Evolutionary conservation across 2,797 vertebrate species (phyloP).

Genomic region (Gastrophryne carolinensis): DNA sequence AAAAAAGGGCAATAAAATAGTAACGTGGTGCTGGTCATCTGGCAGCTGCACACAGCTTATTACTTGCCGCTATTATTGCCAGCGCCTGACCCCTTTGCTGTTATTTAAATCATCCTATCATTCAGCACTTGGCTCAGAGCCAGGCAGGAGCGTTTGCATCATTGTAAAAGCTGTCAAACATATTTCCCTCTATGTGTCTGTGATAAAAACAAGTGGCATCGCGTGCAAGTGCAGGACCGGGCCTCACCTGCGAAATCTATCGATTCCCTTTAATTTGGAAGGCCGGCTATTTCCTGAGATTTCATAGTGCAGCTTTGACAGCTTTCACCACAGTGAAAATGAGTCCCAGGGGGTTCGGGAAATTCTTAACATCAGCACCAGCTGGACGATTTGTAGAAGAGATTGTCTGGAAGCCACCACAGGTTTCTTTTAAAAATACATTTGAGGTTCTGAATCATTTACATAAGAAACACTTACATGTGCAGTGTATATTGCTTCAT

Average conservation of each 20-base stretch:
- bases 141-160: constrained; percentile 32
- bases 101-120: constrained; percentile 27
- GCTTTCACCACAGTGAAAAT: constrained; percentile 70
- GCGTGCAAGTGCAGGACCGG: constrained; percentile 21
- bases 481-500: too few species aligned
- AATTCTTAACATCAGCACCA: constrained; percentile 68
- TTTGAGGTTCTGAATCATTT: background rate
- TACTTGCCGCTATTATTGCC: background rate
- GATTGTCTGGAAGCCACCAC: constrained; percentile 6
- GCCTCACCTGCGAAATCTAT: constrained; percentile 72
- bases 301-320: constrained; percentile 70
- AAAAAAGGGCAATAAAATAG: background rate
- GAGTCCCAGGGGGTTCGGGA: constrained; percentile 69
- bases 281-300: constrained; percentile 76
- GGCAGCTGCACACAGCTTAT: background rate
- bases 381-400: constrained; percentile 63
- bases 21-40: constrained; percentile 26
- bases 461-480: background rate
- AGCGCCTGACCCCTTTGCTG: constrained; percentile 12
- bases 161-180: constrained; percentile 48
- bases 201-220: constrained; percentile 43
- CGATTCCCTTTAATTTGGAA: constrained; percentile 77
- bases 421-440: background rate
- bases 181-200: constrained; percentile 42
- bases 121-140: constrained; percentile 26